Evolutionary conservation across 2,888 invertebrate species (phyloP), one percentile per base, ranked within the genome.

Genomic region (Ceraclea dissimilis): DNA sequence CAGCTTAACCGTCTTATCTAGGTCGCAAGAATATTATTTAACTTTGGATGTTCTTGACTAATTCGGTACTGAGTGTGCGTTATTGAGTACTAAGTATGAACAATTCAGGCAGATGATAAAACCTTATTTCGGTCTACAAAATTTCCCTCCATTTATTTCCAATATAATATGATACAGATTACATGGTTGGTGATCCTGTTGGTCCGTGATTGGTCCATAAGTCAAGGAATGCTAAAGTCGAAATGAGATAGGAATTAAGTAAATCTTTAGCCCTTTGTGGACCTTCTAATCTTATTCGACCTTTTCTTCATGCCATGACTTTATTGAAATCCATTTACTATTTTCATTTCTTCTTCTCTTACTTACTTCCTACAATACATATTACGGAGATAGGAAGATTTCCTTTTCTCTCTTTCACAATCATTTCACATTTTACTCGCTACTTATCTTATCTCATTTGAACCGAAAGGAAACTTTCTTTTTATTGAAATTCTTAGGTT

Each of bases 241-340:
- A 39, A 39, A 39, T 39, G 44, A 54, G 49, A 54, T 54, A 49
- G 49, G 54, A 50, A 49, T 49, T 54, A 49, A 49, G 54, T 49
- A 44, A 54, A 49, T 49, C 49, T 49, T 39, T 49, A 26, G 49
- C 49, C 49, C 33, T 34, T 39, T 20, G 47, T 33, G 16, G n/a
- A 49, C 54, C 54, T 49, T 49, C 49, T 54, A 54, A 54, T 54
- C 54, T 54, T 39, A 22, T 31, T 31, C 44, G 54, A 54, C 54
- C 54, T 54, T 54, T 54, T 50, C 50, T 54, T 50, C 49, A 43
- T 54, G 22, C 50, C 26, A 31, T 20, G 50, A 49, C 18, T 54
- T 54, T 54, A 54, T 54, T 54, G 54, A 54, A 54, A 54, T 54
- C 54, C 54, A 50, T 54, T 54, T 39, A 50, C 39, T 43, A 26